A percentile compares a stretch with the other conserved stretches of the same genome.
These are phyloP conservation scores for Scrobipalpa costella DNA, from an alignment of 2,888 invertebrate genomes.

Conservation along the genomic window DNA sequence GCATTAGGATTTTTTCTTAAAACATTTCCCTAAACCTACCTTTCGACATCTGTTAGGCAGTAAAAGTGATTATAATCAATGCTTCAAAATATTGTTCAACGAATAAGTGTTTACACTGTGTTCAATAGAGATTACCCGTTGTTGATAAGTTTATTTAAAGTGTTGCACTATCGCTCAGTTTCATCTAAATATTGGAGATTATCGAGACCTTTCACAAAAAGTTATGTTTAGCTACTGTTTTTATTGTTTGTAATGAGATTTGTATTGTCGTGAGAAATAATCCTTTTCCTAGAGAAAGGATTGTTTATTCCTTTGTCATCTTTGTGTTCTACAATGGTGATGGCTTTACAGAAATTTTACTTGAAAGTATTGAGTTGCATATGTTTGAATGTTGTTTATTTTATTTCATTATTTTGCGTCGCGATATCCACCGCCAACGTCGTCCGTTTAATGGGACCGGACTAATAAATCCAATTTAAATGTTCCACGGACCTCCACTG, in stretches of 20 bases:
- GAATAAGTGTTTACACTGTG: conserved; percentile 32
- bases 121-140: conserved; percentile 58
- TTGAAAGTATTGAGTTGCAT: conserved; percentile 23
- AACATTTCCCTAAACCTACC: neutral
- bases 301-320: conserved; percentile 41
- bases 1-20: no score
- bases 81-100: conserved; percentile 21
- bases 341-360: conserved; percentile 32
- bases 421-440: conserved; percentile 59
- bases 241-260: conserved; percentile 68
- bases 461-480: conserved; percentile 81
- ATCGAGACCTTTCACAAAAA: conserved; percentile 46
- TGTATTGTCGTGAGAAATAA: conserved; percentile 61
- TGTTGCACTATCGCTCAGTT: conserved; percentile 55
- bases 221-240: conserved; percentile 61
- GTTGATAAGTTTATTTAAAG: conserved; percentile 60
- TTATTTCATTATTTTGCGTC: conserved; percentile 19
- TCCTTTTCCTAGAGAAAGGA: conserved; percentile 62
- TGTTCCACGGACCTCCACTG: conserved; percentile 71
- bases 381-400: conserved; percentile 33
- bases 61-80: conserved; percentile 3
- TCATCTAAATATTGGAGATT: conserved; percentile 60
- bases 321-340: conserved; percentile 27
- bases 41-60: neutral
- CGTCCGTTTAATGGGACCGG: conserved; percentile 64